Conservation (phyloP, 2,113 vertebrate genomes). For the Cyanoliseus patagonus region DNA sequence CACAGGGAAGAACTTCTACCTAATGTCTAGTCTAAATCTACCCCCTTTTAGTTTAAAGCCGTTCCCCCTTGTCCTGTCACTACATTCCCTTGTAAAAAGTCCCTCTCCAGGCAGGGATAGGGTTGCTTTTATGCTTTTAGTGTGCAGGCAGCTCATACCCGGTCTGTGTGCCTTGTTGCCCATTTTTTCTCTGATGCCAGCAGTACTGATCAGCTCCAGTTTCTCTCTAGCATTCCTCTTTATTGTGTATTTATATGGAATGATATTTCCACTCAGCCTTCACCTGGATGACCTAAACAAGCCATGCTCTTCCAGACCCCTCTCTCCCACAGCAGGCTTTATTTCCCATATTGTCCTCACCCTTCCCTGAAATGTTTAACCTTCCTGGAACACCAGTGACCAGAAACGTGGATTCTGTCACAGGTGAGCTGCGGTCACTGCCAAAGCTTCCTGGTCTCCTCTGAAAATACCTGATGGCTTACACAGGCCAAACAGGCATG, state of each 20-base stretch:
- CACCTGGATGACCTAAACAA: neutral
- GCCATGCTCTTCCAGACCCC: neutral
- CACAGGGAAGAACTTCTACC: neutral
- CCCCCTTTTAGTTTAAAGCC: neutral
- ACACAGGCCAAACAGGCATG: rapidly evolving
- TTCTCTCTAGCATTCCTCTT: neutral
- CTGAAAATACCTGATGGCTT: neutral
- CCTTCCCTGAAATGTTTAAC: neutral
- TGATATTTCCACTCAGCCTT: neutral
- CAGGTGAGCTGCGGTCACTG: neutral
- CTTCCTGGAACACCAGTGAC: neutral
- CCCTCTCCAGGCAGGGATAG: neutral
- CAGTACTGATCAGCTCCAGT: neutral
- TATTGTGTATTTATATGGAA: neutral
- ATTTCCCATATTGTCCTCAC: neutral
- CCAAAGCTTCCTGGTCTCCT: neutral
- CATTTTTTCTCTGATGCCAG: neutral
- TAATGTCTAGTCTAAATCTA: neutral
- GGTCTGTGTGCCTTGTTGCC: neutral
- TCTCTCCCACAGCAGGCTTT: neutral
- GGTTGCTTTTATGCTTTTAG: neutral
- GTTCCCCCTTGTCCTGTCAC: neutral
- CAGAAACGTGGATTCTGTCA: neutral
- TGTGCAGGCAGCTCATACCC: neutral
- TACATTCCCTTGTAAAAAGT: neutral